Base-by-base conservation (phyloP, 2,888 invertebrate species). In the Lithophane ornitopus region DNA sequence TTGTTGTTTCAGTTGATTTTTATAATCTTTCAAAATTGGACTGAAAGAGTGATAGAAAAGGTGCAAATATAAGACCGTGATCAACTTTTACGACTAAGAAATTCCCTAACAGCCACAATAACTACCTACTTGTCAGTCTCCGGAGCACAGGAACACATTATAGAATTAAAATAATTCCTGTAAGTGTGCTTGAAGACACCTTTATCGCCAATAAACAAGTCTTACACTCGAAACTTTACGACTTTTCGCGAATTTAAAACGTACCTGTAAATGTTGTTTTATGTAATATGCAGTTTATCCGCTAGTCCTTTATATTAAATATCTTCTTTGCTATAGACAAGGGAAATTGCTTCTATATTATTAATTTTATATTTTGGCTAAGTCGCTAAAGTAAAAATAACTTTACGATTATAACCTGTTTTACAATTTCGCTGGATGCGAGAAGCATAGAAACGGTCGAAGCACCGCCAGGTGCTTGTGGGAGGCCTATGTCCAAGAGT, bases 141-240 rank as follows among this genome's bases (percentile, higher is more conserved):
- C 9, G 41, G 12, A 54, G 28, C 49, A 52, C 49, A 63, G n/a
- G 19, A 46, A 19, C 56, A 52, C 41, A 65, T 75, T 46, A 75
- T 46, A 75, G 14, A 61, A 59, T 52, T 76, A 66, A 61, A 81
- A 76, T 76, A 70, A 76, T 76, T 76, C 59, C 12, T 41, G 22
- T 41, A 1, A 76, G 34, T 61, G 59, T 41, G 22, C 59, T 26
- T n/a, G 39, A 11, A 70, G 67, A 77, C 67, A 56, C 22, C 12
- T 80, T 82, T 68, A 70, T 68, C 62, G 39, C 26, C 83, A 22
- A 68, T 82, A 77, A 78, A 77, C 65, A 77, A 68, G 58, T 63
- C 63, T 54, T 19, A 19, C 41, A 28, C 46, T 0, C 26, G n/a
- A 8, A 39, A 63, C 6, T 68, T 70, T 63, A 76, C 54, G 54